Evolutionary conservation across 2,888 invertebrate genomes (phyloP), one percentile per base, ranked within the genome.

Genomic region (Hirtodrosophila cameraria): DNA sequence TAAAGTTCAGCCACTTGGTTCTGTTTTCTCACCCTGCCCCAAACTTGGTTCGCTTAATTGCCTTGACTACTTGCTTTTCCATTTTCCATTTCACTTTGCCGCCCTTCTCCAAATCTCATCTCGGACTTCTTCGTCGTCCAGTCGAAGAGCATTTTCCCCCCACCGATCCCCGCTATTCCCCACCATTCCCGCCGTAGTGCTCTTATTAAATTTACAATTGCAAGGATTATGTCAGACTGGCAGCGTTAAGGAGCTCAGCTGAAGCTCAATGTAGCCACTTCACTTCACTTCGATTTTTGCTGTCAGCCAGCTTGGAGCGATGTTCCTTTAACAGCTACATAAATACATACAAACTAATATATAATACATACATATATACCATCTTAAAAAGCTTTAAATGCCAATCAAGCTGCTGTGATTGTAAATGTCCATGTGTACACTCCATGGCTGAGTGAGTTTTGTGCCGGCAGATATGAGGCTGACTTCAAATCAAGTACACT

Each of bases 191-290:
- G 31, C 52, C 36, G 41, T 25, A 39, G 49, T 38, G 36, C 66
- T 72, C 74, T 79, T 76, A 76, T 88, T 87, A 77, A 82, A 78
- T 81, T 76, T 82, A 71, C 82, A 84, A 86, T 88, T 87, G 85
- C 75, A 72, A 71, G 87, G 87, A 85, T 87, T 88, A 82, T 85
- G 87, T 85, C 79, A 81, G 75, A 69, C 84, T 62, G 86, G 62
- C 81, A 69, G 70, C 72, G 75, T 70, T 84, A 81, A 88, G 85
- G 66, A 72, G 82, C 76, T 81, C 76, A 87, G 77, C 81, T 75
- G 61, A 52, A 77, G 84, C 79, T 86, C 81, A 80, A 62, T 64
- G 69, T 76, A 65, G 84, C 62, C 86, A 80, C 86, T 86, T 54
- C 55, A 80, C 86, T 86, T 54, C 55, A 67, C 58, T 86, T 86